Evolutionary conservation across 2,888 invertebrate species (phyloP), one percentile per base, ranked within the genome.

Genomic region (Erpobdella octoculata): DNA sequence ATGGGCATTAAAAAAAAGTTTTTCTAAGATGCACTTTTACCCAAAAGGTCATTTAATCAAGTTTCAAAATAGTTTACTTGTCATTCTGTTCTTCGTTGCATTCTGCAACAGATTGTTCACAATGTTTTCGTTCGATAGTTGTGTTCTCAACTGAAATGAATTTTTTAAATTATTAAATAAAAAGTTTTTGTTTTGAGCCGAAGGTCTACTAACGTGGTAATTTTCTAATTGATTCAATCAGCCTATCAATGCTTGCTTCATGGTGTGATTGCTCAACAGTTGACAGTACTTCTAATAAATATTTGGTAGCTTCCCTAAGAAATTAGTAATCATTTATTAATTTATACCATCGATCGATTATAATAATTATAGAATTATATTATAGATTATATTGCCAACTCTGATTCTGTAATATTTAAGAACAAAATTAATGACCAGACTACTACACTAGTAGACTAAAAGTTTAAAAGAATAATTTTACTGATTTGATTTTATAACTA

Each of bases 141-240:
- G 89, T 87, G 70, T 88, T 64, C 12, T 66, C 69, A 70, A 77
- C 77, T 77, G 71, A 18, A 62, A 28, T 33, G 33, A 15, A 33
- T n/a, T n/a, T 62, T 62, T 2, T 62, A 62, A 28, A 62, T 6
- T 28, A n/a, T 33, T 8, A 31, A 62, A 33, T 33, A 31, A 33
- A 4, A 2, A 1, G 35, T 9, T 62, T 9, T 62, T 62, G 31
- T 12, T 33, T 28, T 5, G 33, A 33, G n/a, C 28, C 1, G 8
- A 9, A 62, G 21, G n/a, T 28, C 53, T 64, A 88, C 5, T 86
- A 84, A 36, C 91, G 35, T 28, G 62, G 62, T 33, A 62, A 35
- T 21, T 88, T 89, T 76, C 92, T 88, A 62, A 94, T 85, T 80
- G 90, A 89, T 74, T 89, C 88, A 5, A 90, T 88, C 31, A 95